These are phyloP conservation scores for Sclerurus mexicanus DNA, from an alignment of 2,113 vertebrate genomes.

Conservation along the genomic window DNA sequence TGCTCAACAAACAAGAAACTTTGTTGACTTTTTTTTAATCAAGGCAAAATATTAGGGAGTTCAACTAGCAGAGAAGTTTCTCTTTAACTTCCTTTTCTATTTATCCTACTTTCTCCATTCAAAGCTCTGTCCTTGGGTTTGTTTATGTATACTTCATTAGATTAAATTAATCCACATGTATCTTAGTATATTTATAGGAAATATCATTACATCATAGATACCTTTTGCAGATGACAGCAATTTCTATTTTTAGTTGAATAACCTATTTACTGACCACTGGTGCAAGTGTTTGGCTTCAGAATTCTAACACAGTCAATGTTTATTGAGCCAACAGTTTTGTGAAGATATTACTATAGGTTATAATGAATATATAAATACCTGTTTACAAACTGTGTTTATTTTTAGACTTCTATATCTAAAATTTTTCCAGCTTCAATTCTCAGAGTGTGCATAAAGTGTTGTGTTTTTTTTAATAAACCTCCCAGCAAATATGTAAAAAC, in stretches of 20 bases:
- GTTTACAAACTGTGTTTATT: not conserved
- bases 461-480: not conserved
- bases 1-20: not conserved
- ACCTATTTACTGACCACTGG: not conserved
- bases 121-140: not conserved
- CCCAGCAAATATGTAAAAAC: not conserved
- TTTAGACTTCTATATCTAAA: not conserved
- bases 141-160: constrained; percentile 19
- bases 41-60: not conserved
- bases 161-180: constrained; percentile 8
- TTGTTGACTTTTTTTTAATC: not conserved
- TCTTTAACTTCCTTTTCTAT: not conserved
- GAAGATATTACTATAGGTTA: not conserved
- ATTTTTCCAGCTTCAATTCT: not conserved
- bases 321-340: not conserved
- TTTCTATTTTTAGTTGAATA: constrained; percentile 64
- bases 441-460: not conserved
- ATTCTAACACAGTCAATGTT: not conserved
- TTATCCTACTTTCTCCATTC: not conserved
- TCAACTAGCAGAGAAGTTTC: constrained; percentile 1
- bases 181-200: constrained; percentile 63
- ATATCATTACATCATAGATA: constrained; percentile 20
- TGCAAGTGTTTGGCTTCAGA: constrained; percentile 23
- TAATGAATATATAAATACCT: not conserved
- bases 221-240: not conserved